Base-by-base conservation (phyloP, 2,888 invertebrate genomes). In the Tineola bisselliella region DNA sequence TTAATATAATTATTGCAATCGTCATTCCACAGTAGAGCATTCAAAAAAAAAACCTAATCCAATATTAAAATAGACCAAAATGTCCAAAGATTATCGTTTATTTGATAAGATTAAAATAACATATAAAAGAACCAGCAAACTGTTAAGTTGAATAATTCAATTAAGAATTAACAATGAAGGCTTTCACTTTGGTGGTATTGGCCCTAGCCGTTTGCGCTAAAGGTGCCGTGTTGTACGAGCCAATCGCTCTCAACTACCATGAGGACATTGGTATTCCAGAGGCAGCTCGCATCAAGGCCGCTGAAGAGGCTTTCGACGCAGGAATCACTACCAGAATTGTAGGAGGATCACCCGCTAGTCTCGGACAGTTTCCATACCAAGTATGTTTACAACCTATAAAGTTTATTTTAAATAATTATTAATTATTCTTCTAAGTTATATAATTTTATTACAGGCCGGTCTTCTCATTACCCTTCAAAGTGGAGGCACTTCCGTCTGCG, bases 291-390 rank as follows among this genome's bases (percentile, higher is more conserved):
- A 30, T 63, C 30, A 64, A 64, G 62, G 63, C 63, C 1, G 62
- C 61, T n/a, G 63, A 63, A 44, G 63, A 63, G 52, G 62, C 63
- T 1, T n/a, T 44, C n/a, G 61, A 61, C 43, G 0, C 65, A 66
- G 57, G 75, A 74, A 62, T 62, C 52, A 0, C 66, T 18, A 63
- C 66, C 44, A 71, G 71, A 61, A 74, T 76, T n/a, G 66, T 69
- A 0, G 75, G 75, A 0, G 77, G 77, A 44, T 62, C 63, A 0
- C 15, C 65, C 1, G 63, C 71, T 0, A 8, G 25, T 1, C 60
- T 69, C 1, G 73, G 73, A 12, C 63, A 62, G 10, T 66, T 66
- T 38, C 69, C 70, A 1, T 64, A 66, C 44, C 54, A 68, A 56
- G 71, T 71, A 31, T 64, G 61, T 48, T n/a, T n/a, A 12, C 10